Percentiles rank a stretch among this genome's conserved stretches.
phyloP scores from a whole-genome alignment of 2,113 vertebrate species.

The human region DNA sequence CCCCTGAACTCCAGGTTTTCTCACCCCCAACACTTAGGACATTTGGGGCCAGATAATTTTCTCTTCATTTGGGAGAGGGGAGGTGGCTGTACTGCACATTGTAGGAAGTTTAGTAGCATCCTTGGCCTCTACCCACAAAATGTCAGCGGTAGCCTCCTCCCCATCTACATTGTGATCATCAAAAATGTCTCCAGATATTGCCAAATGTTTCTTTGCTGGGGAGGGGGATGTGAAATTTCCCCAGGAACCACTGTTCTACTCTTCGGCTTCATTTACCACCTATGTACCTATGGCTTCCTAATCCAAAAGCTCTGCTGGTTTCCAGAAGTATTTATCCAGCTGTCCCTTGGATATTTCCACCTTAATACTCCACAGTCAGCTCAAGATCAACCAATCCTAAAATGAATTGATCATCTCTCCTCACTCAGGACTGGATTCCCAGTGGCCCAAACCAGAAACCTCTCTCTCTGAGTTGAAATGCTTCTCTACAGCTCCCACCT shows the following conservation, averaged over 20 bases:
- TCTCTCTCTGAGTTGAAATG: background rate
- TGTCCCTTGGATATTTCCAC: background rate
- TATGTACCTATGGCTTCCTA: background rate
- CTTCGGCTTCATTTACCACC: background rate
- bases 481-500: background rate
- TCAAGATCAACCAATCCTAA: background rate
- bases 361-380: background rate
- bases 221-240: background rate
- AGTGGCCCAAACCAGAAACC: background rate
- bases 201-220: background rate
- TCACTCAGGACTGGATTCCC: background rate
- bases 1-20: background rate
- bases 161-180: background rate
- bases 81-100: background rate
- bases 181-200: background rate
- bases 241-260: background rate
- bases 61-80: background rate
- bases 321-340: background rate
- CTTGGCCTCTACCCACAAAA: background rate
- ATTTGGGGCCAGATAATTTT: background rate
- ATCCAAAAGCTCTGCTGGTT: background rate
- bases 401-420: background rate
- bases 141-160: background rate
- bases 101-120: background rate
- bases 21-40: background rate